phyloP scores from a whole-genome alignment of 2,888 invertebrate genomes.

The Fragum sueziense region DNA sequence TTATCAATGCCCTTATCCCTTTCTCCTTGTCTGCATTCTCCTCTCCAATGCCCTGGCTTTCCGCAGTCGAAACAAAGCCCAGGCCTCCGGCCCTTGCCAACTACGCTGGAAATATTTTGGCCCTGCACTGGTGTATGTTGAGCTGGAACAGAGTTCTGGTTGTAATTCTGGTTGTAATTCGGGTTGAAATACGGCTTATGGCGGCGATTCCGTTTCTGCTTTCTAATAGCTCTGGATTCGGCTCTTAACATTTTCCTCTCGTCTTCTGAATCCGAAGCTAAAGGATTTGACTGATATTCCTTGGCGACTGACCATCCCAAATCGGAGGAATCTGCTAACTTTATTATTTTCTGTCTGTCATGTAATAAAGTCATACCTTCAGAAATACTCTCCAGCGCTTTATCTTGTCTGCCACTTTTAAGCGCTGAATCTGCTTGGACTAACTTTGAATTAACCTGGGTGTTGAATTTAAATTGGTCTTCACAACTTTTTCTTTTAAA shows the following conservation, averaged over 20 bases:
- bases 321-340: conserved; percentile 28
- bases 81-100: background rate
- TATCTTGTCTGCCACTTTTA: background rate
- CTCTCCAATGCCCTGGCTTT: conserved; percentile 3
- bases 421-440: background rate
- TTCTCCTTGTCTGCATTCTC: background rate
- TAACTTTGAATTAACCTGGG: background rate
- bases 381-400: background rate
- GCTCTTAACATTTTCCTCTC: conserved; percentile 12
- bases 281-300: conserved; percentile 15
- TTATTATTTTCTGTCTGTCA: conserved; percentile 26
- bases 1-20: background rate
- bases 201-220: background rate
- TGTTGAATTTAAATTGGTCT: conserved; percentile 1
- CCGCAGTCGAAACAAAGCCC: conserved; percentile 2
- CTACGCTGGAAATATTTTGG: background rate
- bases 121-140: background rate
- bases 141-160: background rate
- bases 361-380: conserved; percentile 16
- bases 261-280: conserved; percentile 22
- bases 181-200: too few relatives aligned
- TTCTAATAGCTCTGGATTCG: conserved; percentile 6
- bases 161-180: too few relatives aligned
- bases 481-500: conserved; percentile 2
- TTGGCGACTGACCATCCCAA: conserved; percentile 22